phyloP scores from a whole-genome alignment of 2,113 vertebrate genomes.

The Tetraodon nigroviridis region DNA sequence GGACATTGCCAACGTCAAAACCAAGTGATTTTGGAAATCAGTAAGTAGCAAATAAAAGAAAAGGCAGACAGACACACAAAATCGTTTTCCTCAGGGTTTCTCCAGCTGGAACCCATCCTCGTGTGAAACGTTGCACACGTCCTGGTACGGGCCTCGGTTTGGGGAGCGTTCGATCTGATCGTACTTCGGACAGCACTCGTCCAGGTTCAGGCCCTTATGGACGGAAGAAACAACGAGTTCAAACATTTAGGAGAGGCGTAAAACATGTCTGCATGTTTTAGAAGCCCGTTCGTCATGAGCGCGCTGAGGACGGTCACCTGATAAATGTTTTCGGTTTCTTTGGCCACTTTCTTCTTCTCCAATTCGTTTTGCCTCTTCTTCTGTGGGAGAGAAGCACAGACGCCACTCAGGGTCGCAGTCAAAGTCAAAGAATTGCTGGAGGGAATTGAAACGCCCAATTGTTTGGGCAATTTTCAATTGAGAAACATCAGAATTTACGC shows the following conservation, averaged over 20 bases:
- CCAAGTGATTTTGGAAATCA: no score
- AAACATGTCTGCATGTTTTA: neutral
- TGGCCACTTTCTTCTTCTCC: slow-evolving; percentile 52
- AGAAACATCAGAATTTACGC: slow-evolving; percentile 5
- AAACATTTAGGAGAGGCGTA: slow-evolving; percentile 2
- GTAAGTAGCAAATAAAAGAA: neutral
- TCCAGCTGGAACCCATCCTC: slow-evolving; percentile 68
- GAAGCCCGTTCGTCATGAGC: no score
- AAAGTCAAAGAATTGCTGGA: no score
- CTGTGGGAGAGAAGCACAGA: slow-evolving; percentile 39
- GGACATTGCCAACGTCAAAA: no score
- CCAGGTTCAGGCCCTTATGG: slow-evolving; percentile 72
- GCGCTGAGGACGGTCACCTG: slow-evolving; percentile 54
- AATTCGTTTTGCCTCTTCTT: slow-evolving; percentile 47
- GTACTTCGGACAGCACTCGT: slow-evolving; percentile 66
- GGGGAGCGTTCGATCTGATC: slow-evolving; percentile 68
- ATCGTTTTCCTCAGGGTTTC: slow-evolving; percentile 59
- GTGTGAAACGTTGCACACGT: slow-evolving; percentile 53
- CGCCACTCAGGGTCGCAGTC: neutral
- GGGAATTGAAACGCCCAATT: no score
- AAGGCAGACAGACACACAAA: slow-evolving; percentile 1
- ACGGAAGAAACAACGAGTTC: neutral
- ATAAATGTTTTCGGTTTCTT: slow-evolving; percentile 77
- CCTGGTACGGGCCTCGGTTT: slow-evolving; percentile 62
- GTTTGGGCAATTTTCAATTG: neutral